A percentile compares a stretch with the other conserved stretches of the same genome.
These are phyloP conservation scores for Sarcophaga variegata DNA, from an alignment of 2,888 invertebrate species.

Conservation along the genomic window DNA sequence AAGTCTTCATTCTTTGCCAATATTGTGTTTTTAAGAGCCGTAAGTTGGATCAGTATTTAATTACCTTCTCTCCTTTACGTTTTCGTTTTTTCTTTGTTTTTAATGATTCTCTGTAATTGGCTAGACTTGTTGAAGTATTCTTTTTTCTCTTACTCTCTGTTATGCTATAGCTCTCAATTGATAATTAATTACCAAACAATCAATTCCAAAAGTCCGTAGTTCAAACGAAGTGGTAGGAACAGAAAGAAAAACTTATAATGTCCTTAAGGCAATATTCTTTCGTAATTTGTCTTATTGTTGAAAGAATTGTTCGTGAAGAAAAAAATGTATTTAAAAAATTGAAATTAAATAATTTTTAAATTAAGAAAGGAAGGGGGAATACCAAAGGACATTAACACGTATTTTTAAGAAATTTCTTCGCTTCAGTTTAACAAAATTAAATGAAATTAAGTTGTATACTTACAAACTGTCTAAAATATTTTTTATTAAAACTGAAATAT, in stretches of 20 bases:
- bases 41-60: slow-evolving; percentile 63
- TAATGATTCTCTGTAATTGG: slow-evolving; percentile 50
- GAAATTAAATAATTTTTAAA: neutral
- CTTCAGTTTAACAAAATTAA: too few species aligned
- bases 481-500: neutral
- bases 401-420: neutral
- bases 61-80: slow-evolving; percentile 22
- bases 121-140: slow-evolving; percentile 56
- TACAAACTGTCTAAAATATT: neutral
- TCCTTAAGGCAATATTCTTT: slow-evolving; percentile 65
- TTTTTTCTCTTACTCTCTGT: slow-evolving; percentile 9
- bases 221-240: neutral
- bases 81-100: neutral
- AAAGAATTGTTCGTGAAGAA: neutral
- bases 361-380: too few species aligned
- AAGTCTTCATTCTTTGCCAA: slow-evolving; percentile 30
- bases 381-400: neutral
- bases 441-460: too few species aligned
- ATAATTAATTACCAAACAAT: slow-evolving; percentile 81
- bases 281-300: slow-evolving; percentile 65
- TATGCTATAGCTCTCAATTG: slow-evolving; percentile 70
- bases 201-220: slow-evolving; percentile 74
- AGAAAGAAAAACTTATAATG: slow-evolving; percentile 51
- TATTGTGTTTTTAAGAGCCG: slow-evolving; percentile 16
- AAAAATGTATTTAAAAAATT: neutral